phyloP scores from a whole-genome alignment of 2,797 vertebrate species.

The Muraenolepis orangiensis region DNA sequence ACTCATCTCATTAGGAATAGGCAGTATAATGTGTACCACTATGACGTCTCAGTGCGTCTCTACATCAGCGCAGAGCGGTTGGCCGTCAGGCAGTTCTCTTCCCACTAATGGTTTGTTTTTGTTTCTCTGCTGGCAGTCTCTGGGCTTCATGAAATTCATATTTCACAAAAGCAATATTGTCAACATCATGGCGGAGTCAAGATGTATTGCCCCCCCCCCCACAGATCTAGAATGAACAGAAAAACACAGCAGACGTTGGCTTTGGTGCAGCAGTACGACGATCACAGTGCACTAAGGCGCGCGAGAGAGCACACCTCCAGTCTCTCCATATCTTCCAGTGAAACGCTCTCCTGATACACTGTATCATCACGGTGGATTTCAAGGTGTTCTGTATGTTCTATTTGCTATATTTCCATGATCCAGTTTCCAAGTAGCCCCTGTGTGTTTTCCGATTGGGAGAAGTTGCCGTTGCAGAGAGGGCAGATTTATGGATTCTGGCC shows the following conservation, averaged over 20 bases:
- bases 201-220: background rate
- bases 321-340: background rate
- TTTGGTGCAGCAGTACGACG: background rate
- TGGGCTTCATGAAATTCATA: background rate
- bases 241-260: background rate
- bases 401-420: background rate
- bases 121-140: background rate
- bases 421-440: background rate
- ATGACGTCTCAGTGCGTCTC: background rate
- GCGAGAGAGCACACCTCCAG: background rate
- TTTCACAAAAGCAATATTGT: background rate
- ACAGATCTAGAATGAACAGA: background rate
- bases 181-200: background rate
- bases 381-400: background rate
- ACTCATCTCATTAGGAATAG: background rate
- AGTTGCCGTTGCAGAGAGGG: background rate
- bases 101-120: background rate
- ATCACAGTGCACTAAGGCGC: background rate
- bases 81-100: background rate
- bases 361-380: background rate
- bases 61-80: background rate
- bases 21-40: background rate
- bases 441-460: background rate
- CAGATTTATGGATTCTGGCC: constrained; percentile 1
- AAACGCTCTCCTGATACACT: no score